phyloP scores from a whole-genome alignment of 1,140 invertebrate genomes.

The Prorops nasuta region DNA sequence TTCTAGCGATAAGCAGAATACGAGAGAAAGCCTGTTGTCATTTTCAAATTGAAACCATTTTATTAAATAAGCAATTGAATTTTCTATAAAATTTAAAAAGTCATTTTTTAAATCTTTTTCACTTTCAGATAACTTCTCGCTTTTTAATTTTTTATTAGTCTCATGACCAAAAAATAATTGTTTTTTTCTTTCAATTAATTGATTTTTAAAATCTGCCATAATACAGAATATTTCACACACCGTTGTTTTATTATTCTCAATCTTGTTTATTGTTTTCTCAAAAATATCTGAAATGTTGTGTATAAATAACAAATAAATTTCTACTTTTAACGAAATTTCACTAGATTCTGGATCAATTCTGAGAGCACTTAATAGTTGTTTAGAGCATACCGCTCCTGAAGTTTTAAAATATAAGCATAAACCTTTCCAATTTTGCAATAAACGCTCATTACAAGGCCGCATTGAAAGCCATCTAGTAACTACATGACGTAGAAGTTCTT shows the following conservation, averaged over 20 bases:
- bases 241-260: constrained; percentile 14
- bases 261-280: not conserved
- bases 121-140: not conserved
- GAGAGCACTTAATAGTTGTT: not conserved
- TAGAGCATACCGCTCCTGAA: not conserved
- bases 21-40: not conserved
- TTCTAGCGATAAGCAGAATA: not conserved
- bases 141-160: not conserved
- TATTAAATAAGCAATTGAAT: not conserved
- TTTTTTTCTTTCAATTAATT: constrained; percentile 11
- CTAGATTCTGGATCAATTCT: not conserved
- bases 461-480: constrained; percentile 16
- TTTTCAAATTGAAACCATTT: not conserved
- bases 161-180: constrained; percentile 9
- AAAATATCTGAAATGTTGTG: not conserved
- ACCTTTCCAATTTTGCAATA: not conserved
- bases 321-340: not conserved
- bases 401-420: not conserved
- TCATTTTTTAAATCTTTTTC: not conserved
- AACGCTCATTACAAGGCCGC: not conserved
- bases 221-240: constrained; percentile 15
- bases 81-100: not conserved
- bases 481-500: constrained; percentile 12
- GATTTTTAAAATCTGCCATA: constrained; percentile 9
- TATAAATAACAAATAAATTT: not conserved